Conservation (phyloP, 2,888 invertebrate species). For the Euclidia mi region DNA sequence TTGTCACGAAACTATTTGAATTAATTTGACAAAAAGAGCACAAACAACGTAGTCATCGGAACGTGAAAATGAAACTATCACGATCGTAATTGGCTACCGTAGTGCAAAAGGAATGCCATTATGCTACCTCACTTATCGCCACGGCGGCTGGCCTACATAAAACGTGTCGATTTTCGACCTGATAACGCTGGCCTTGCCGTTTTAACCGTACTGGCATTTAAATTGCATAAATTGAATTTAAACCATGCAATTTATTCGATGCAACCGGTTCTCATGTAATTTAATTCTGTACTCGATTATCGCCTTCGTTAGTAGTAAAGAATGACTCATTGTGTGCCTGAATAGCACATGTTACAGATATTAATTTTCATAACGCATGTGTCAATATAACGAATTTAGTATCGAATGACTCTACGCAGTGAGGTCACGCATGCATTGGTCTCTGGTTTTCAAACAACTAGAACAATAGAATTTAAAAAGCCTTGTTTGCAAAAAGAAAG, state of each 20-base stretch:
- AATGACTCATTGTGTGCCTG: slow-evolving; percentile 71
- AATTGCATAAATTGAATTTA: slow-evolving; percentile 81
- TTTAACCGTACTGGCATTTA: slow-evolving; percentile 81
- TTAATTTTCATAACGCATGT: slow-evolving; percentile 62
- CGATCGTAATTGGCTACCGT: slow-evolving; percentile 82
- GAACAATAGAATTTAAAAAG: too few species aligned
- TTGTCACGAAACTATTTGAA: slow-evolving; percentile 67
- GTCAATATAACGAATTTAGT: slow-evolving; percentile 56
- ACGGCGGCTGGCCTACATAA: slow-evolving; percentile 81
- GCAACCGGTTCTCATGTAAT: slow-evolving; percentile 80
- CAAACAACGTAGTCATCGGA: slow-evolving; percentile 77
- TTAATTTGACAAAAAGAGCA: slow-evolving; percentile 76
- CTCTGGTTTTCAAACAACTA: too few species aligned
- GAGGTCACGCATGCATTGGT: slow-evolving; percentile 59
- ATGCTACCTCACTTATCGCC: slow-evolving; percentile 76
- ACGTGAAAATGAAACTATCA: slow-evolving; percentile 87
- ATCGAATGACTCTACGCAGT: slow-evolving; percentile 44
- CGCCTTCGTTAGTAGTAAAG: slow-evolving; percentile 61
- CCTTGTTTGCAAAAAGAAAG: too few species aligned
- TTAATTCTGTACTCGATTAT: slow-evolving; percentile 73
- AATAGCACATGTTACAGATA: slow-evolving; percentile 64
- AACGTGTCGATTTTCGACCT: slow-evolving; percentile 83
- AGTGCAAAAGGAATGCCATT: slow-evolving; percentile 78
- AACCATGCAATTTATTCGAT: slow-evolving; percentile 76
- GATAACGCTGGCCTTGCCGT: slow-evolving; percentile 85